These are phyloP conservation scores for Carollia perspicillata DNA, from an alignment of 2,113 vertebrate genomes.

Conservation along the genomic window DNA sequence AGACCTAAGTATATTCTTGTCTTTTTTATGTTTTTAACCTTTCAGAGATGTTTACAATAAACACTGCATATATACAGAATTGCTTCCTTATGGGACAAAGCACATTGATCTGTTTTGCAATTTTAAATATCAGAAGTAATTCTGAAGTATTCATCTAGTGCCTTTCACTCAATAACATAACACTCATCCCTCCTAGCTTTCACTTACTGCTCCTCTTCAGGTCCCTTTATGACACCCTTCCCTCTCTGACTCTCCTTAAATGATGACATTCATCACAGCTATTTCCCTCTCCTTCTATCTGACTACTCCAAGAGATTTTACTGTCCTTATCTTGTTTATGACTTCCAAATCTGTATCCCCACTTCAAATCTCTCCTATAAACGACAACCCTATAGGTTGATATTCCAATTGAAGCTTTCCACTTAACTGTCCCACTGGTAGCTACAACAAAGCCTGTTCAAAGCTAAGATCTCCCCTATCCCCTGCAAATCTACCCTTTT, in stretches of 20 bases:
- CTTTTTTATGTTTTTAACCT: background rate
- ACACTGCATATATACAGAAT: background rate
- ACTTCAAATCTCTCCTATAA: background rate
- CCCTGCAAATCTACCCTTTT: background rate
- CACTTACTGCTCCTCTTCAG: background rate
- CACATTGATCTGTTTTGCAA: background rate
- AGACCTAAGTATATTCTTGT: background rate
- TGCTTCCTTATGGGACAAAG: background rate
- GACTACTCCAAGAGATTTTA: background rate
- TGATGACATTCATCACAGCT: background rate
- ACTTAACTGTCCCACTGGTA: background rate
- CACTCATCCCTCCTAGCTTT: background rate
- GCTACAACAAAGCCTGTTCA: background rate
- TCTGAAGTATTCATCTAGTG: background rate
- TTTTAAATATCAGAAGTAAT: slow-evolving; percentile 30
- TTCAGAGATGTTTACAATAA: slow-evolving; percentile 1
- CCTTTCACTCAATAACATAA: background rate
- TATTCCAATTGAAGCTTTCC: background rate
- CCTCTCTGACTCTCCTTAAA: background rate
- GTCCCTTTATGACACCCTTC: background rate
- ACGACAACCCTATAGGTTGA: background rate
- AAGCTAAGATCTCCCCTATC: background rate
- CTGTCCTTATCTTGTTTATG: background rate
- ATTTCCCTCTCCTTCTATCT: background rate
- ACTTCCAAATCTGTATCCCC: background rate